Conservation (phyloP, 2,797 vertebrate species). For the Ficedula albicollis region DNA sequence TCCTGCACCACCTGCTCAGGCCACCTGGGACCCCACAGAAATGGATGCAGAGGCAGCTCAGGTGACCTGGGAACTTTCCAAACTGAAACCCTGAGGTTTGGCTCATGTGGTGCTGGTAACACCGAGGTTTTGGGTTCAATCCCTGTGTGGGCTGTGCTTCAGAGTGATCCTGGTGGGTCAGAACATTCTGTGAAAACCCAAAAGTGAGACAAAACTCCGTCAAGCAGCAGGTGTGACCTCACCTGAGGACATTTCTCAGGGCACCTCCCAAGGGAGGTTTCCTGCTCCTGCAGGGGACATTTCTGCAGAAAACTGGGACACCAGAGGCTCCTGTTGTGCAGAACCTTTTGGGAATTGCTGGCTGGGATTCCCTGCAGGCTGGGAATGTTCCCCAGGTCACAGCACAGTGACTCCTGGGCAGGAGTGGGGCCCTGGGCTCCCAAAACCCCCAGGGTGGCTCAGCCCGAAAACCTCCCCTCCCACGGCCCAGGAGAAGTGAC, state of each 20-base stretch:
- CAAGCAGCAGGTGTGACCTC: background rate
- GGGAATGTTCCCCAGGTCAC: background rate
- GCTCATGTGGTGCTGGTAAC: background rate
- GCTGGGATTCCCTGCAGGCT: background rate
- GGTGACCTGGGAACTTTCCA: background rate
- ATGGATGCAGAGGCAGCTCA: background rate
- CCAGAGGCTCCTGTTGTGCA: background rate
- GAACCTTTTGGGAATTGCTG: background rate
- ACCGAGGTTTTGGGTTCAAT: background rate
- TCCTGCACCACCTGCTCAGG: background rate
- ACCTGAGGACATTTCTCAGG: background rate
- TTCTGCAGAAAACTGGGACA: background rate
- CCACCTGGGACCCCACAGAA: background rate
- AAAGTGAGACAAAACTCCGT: background rate
- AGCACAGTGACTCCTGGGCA: background rate
- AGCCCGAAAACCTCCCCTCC: constrained; percentile 44
- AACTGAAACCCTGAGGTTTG: background rate
- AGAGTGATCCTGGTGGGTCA: background rate
- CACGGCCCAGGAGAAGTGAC: constrained; percentile 21
- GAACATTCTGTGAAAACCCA: background rate
- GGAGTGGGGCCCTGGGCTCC: background rate
- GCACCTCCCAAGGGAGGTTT: background rate
- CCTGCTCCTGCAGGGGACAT: background rate
- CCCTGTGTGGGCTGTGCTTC: fast-evolving
- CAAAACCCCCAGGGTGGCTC: background rate